Percentiles rank a stretch among this genome's conserved stretches.
phyloP scores from a whole-genome alignment of 2,797 vertebrate species.

The Numenius phaeopus region DNA sequence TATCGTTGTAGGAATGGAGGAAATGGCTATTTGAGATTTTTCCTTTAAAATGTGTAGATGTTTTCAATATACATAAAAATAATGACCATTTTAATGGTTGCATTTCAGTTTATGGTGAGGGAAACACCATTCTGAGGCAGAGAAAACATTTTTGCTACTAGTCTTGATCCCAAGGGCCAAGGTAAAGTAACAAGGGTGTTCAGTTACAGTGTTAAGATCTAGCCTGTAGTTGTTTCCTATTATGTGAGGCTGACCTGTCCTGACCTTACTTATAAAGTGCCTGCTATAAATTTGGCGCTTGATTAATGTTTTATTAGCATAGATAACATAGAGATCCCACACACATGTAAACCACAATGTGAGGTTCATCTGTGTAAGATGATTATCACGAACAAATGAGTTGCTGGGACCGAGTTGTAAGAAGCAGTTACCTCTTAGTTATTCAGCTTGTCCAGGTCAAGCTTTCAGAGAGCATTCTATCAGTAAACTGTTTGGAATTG shows the following conservation, averaged over 20 bases:
- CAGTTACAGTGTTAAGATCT: conserved; percentile 86
- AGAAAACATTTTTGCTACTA: conserved; percentile 81
- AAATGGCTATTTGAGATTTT: neutral
- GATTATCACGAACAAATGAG: conserved; percentile 85
- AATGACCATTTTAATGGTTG: neutral
- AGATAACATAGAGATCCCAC: conserved; percentile 82
- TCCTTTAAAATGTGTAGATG: neutral
- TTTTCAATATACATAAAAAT: neutral
- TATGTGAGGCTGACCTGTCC: conserved; percentile 84
- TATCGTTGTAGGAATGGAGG: neutral
- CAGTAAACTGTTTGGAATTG: neutral
- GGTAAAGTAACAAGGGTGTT: conserved; percentile 87
- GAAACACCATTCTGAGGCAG: conserved; percentile 39
- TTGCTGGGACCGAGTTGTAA: conserved; percentile 69
- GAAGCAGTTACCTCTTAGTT: conserved; percentile 37
- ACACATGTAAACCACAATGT: conserved; percentile 77
- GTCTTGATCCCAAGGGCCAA: conserved; percentile 84
- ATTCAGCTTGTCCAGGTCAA: conserved; percentile 27
- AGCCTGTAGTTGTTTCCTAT: conserved; percentile 91
- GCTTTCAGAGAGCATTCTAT: conserved; percentile 22
- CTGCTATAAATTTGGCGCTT: conserved; percentile 78
- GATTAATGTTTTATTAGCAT: conserved; percentile 88
- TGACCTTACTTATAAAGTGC: conserved; percentile 83
- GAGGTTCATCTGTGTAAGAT: conserved; percentile 82
- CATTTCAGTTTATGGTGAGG: conserved; percentile 27